A percentile compares a stretch with the other conserved stretches of the same genome.
These are phyloP conservation scores for Blastobasis lacticolella DNA, from an alignment of 2,888 invertebrate species.

Conservation along the genomic window DNA sequence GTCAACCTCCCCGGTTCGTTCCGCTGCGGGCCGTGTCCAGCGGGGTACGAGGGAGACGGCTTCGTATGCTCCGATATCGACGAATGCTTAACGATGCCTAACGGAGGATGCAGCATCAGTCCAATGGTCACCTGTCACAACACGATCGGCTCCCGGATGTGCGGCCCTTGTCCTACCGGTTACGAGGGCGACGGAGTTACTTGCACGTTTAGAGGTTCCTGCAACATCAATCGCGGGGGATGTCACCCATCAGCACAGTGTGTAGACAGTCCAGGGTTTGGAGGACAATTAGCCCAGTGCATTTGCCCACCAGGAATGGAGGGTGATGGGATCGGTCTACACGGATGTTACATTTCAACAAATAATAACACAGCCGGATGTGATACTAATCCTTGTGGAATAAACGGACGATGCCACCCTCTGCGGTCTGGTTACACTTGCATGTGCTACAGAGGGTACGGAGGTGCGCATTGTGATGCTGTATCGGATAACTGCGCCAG, in stretches of 20 bases:
- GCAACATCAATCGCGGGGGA: conserved; percentile 85
- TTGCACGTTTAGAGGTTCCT: conserved; percentile 81
- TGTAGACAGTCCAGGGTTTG: conserved; percentile 75
- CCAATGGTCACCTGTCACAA: conserved; percentile 92
- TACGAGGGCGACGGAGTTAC: conserved; percentile 88
- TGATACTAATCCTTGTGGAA: conserved; percentile 65
- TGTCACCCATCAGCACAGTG: conserved; percentile 90
- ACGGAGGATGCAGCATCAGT: conserved; percentile 90
- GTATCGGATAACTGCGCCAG: conserved; percentile 76
- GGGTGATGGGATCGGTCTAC: conserved; percentile 85
- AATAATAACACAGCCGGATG: conserved; percentile 55
- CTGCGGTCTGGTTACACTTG: conserved; percentile 67
- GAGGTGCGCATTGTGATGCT: conserved; percentile 77
- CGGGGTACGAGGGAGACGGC: conserved; percentile 91
- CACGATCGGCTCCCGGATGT: conserved; percentile 88
- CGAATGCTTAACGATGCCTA: conserved; percentile 87
- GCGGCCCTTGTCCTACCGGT: conserved; percentile 91
- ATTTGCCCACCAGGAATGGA: conserved; percentile 84
- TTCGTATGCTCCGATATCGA: conserved; percentile 89
- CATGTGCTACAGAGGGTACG: conserved; percentile 74
- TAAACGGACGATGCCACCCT: conserved; percentile 75
- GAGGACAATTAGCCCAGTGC: conserved; percentile 77
- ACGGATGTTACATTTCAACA: conserved; percentile 77
- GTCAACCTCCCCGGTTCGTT: conserved; percentile 93
- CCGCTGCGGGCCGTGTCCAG: conserved; percentile 90